Base-by-base conservation (phyloP, 2,797 vertebrate species). In the Sphenopsis melanotis region DNA sequence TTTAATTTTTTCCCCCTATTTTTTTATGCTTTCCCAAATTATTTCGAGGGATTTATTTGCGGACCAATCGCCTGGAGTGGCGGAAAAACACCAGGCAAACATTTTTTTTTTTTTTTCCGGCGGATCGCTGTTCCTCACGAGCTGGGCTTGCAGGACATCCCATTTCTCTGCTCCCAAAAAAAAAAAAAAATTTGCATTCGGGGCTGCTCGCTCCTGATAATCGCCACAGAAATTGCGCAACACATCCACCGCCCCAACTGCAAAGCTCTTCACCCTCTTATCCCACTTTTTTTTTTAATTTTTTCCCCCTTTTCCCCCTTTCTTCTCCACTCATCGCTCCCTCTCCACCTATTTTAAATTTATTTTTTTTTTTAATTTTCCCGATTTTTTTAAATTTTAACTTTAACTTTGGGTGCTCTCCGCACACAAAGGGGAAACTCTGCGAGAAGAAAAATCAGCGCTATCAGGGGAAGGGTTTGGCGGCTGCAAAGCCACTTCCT, bases 381-480 rank as follows among this genome's bases (percentile, higher is more conserved):
- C 55, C 22, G 4, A 7, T 29, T 12, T 30, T 30, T 55, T 6
- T n/a, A n/a, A n/a, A n/a, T 7, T 21, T 21, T 7, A 17, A 36
- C 10, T 36, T 36, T 36, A 89, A 91, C 44, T 96, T 93, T 57
- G 93, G 89, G 82, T 88, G 57, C 46, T 4, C 46, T 24, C 83
- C 10, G 24, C n/a, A 13, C 94, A 95, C 93, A 96, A 94, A 39
- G 49, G 91, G 77, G 82, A 95, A 94, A 92, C 94, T 92, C 95
- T 88, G 92, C 81, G 78, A 91, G 91, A 93, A 95, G 88, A 92
- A 89, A 89, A 86, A 83, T 81, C 50, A 68, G 72, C 87, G 89
- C 71, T 89, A 94, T 85, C 86, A 4, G 59, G 94, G 82, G 71
- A 66, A 75, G 74, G 79, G 89, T 64, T 88, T 19, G 85, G 82